Conservation (phyloP, 1,140 invertebrate genomes). For the Pseudomyrmex gracilis region DNA sequence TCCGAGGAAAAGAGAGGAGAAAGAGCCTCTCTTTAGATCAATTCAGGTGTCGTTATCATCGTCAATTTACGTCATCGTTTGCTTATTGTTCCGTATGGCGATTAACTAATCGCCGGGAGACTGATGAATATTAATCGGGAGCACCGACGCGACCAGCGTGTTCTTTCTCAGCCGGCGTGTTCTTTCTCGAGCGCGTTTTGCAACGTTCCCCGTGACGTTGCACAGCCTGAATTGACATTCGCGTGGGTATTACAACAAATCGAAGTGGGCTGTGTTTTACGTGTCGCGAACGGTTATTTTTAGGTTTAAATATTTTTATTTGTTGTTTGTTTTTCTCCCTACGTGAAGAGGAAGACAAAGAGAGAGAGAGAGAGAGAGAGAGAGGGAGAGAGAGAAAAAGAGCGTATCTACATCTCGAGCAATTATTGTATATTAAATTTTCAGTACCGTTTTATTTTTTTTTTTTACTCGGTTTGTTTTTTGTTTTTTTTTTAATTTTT, state of each 20-base stretch:
- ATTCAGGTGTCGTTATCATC: constrained; percentile 48
- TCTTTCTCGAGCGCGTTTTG: constrained; percentile 19
- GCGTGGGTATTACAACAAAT: constrained; percentile 38
- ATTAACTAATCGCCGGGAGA: constrained; percentile 52
- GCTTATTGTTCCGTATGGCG: constrained; percentile 48
- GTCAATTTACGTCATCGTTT: constrained; percentile 55
- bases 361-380: background rate
- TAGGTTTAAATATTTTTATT: constrained; percentile 21
- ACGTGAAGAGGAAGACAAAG: too few relatives aligned
- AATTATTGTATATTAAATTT: background rate
- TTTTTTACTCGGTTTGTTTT: too few relatives aligned
- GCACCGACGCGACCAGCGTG: constrained; percentile 4
- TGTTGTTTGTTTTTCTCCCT: too few relatives aligned
- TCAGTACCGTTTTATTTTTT: background rate
- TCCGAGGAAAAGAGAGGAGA: background rate
- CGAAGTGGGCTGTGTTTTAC: constrained; percentile 31
- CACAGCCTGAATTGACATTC: constrained; percentile 10
- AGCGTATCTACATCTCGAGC: background rate
- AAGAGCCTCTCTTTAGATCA: constrained; percentile 14
- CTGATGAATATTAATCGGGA: constrained; percentile 49
- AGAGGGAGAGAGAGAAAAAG: background rate
- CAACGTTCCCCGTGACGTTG: constrained; percentile 29
- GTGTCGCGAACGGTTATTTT: constrained; percentile 21
- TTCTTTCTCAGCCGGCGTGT: constrained; percentile 14
- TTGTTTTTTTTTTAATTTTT: background rate